Conservation (phyloP, 2,797 vertebrate genomes). For the Allobates femoralis region DNA sequence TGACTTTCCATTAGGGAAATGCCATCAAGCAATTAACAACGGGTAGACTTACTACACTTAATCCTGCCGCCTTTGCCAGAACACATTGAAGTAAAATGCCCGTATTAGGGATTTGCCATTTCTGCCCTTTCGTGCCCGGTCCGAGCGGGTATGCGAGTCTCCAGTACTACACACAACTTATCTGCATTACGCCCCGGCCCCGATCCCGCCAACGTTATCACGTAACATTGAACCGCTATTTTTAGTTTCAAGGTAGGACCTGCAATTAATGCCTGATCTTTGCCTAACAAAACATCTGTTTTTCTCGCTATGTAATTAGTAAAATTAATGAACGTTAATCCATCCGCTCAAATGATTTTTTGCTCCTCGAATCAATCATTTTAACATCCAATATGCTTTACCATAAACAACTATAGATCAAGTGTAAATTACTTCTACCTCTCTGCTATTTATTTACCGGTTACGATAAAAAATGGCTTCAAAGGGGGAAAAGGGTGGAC, state of each 20-base stretch:
- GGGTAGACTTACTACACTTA: too few species aligned
- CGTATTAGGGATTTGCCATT: too few species aligned
- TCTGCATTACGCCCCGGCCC: neutral
- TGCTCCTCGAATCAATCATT: conserved; percentile 84
- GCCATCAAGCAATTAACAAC: too few species aligned
- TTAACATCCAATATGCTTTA: conserved; percentile 72
- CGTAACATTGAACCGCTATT: conserved; percentile 73
- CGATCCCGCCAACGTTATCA: neutral
- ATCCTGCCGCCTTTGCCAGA: too few species aligned
- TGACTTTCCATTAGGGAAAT: too few species aligned
- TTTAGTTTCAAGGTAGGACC: conserved; percentile 80
- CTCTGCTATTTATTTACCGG: conserved; percentile 3
- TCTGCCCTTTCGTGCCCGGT: too few species aligned
- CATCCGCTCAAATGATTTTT: conserved; percentile 83
- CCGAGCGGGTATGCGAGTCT: neutral
- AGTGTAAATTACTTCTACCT: conserved; percentile 73
- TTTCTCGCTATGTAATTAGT: conserved; percentile 84
- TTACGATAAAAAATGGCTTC: neutral
- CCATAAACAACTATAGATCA: conserved; percentile 79
- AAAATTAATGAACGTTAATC: conserved; percentile 89
- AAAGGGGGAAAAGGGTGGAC: neutral
- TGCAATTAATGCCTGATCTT: conserved; percentile 80
- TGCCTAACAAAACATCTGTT: conserved; percentile 84
- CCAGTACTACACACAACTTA: neutral
- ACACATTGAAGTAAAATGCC: too few species aligned